phyloP scores from a whole-genome alignment of 1,140 invertebrate species.

The Ceratina australensis region DNA sequence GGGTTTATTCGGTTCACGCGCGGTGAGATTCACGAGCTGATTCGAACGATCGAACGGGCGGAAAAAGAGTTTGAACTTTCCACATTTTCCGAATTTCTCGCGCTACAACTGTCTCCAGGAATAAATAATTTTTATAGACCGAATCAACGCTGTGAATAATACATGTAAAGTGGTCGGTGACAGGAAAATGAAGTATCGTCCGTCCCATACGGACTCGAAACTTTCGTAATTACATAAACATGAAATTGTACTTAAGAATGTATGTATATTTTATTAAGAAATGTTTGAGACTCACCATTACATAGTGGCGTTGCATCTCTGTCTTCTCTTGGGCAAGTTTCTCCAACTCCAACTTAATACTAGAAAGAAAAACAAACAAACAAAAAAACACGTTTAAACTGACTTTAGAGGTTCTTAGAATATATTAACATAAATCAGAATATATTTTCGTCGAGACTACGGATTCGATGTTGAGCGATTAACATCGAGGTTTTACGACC shows the following conservation, averaged over 20 bases:
- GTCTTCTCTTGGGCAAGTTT: slow-evolving; percentile 98
- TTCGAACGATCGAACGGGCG: background rate
- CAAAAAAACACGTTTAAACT: slow-evolving; percentile 76
- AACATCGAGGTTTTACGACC: background rate
- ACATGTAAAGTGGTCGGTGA: slow-evolving; percentile 1
- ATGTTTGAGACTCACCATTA: slow-evolving; percentile 90
- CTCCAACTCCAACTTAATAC: slow-evolving; percentile 93
- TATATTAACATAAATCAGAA: slow-evolving; percentile 49
- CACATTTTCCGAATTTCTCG: too few species aligned
- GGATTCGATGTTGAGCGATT: too few species aligned
- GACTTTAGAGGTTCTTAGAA: slow-evolving; percentile 72
- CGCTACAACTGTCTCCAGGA: too few species aligned
- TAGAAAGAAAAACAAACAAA: slow-evolving; percentile 81
- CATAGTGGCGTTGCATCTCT: slow-evolving; percentile 98
- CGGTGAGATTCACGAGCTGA: background rate
- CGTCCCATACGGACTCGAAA: too few species aligned
- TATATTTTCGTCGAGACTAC: too few species aligned
- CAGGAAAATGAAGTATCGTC: background rate
- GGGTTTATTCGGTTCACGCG: slow-evolving; percentile 18
- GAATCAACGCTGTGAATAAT: background rate
- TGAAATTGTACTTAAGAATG: too few species aligned
- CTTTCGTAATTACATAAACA: too few species aligned
- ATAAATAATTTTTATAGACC: too few species aligned
- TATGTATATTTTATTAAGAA: background rate
- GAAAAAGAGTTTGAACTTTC: too few species aligned